Evolutionary conservation across 2,888 invertebrate species (phyloP), one percentile per base, ranked within the genome.

Genomic region (Dynastes grantii): DNA sequence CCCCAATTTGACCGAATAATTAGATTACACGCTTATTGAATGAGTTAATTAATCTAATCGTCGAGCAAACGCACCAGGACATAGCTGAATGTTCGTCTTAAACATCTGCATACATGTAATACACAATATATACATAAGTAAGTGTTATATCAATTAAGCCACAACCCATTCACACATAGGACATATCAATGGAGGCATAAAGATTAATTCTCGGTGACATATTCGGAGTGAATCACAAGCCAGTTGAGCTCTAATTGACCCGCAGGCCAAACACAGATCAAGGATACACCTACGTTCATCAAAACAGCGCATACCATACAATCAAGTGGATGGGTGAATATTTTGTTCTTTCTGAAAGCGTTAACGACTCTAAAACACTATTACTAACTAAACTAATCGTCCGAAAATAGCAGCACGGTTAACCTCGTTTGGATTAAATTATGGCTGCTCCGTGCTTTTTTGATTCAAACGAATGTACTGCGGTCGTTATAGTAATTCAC

Each of bases 231-330:
- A 79, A 77, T 79, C 79, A 79, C 73, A 61, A 71, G 79, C 73
- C 65, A 77, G 86, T 87, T 87, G 58, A 73, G 73, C 87, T 87
- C 86, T 88, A 88, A 89, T 88, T 89, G 88, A 88, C 88, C 89
- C 87, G 88, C 87, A 88, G 88, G 88, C 87, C 88, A 88, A 84
- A 87, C 87, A 87, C 85, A 85, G 85, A 84, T 85, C 85, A 86
- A 85, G 84, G 84, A 80, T 84, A 86, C 87, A 87, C 87, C 87
- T 88, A 87, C 87, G 83, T 85, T 84, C 84, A 84, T 82, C 55
- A 78, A 79, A 76, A 79, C 76, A 71, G 49, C 73, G 79, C 79
- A 77, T 79, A 79, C 79, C 79, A 63, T 58, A 45, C 73, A 79
- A 79, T 79, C 77, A 79, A 77, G 73, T 53, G 22, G n/a, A 58